Evolutionary conservation across 2,113 vertebrate species (phyloP).

Genomic region (Orthonyx spaldingii): DNA sequence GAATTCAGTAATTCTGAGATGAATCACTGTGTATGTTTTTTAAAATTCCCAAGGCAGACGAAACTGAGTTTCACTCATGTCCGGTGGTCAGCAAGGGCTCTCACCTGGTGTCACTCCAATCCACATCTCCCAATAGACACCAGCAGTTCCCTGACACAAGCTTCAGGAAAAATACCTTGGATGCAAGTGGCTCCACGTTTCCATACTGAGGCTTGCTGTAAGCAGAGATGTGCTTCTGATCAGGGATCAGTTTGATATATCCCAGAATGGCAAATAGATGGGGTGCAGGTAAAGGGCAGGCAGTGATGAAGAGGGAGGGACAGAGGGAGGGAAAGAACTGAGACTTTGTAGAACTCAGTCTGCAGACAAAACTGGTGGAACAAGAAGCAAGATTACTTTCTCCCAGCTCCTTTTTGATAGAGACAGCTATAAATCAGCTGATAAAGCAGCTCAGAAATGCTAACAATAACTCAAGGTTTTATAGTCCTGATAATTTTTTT

Average conservation of each 20-base stretch:
- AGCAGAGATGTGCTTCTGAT: neutral
- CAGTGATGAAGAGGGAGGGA: slow-evolving; percentile 17
- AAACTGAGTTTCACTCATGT: neutral
- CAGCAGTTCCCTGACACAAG: neutral
- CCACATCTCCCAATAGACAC: neutral
- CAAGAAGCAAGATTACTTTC: neutral
- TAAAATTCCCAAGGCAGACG: neutral
- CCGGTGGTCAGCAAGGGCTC: neutral
- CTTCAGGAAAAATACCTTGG: neutral
- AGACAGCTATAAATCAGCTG: neutral
- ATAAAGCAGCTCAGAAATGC: slow-evolving; percentile 8
- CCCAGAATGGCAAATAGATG: neutral
- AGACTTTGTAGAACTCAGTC: neutral
- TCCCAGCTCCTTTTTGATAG: neutral
- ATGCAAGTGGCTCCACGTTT: accelerated
- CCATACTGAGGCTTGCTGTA: neutral
- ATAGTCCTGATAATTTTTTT: neutral
- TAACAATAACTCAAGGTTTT: slow-evolving; percentile 15
- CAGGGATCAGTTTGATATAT: neutral
- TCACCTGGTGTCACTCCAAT: neutral
- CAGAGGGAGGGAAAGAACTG: neutral
- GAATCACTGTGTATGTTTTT: neutral
- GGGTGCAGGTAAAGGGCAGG: neutral
- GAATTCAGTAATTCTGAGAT: neutral
- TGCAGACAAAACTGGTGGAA: slow-evolving; percentile 4